Base-by-base conservation (phyloP, 2,113 vertebrate genomes). In the Cyprinodon tularosa region DNA sequence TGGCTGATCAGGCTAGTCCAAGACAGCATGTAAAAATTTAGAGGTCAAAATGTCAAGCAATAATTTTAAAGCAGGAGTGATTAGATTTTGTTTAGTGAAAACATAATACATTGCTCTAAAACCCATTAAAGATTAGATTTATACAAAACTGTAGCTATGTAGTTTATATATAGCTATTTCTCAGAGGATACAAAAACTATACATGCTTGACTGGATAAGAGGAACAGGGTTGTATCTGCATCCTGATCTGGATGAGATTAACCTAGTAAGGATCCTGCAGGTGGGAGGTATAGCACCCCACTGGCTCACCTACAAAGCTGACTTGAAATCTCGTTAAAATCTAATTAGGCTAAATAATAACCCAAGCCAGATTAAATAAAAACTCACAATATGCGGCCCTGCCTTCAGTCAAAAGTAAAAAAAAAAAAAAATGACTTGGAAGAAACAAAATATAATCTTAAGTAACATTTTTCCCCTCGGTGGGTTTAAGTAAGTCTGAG, bases 301-400 rank as follows among this genome's bases (percentile, higher is more conserved):
- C 48, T 20, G 44, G 81, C 79, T 85, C 84, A 71, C 84, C 84
- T 72, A 84, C 82, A 86, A 81, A 84, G 80, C 83, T 60, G 38
- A 80, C 71, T 85, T 88, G 84, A 90, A 91, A 88, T 78, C 86
- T 91, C 59, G 59, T 91, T 92, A 92, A 93, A 92, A 91, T 71
- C 78, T 82, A 92, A 91, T 93, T 90, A 93, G 42, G 83, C 83
- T 76, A 76, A 90, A 89, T 80, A 92, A 93, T 91, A 90, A 90
- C 86, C 80, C 69, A 59, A 10, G 75, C 75, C 86, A 90, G 90
- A 86, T 87, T 53, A 86, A 91, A 90, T 78, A 90, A 63, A 88
- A 84, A 81, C 79, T 71, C 53, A 62, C 72, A 78, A 90, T 87
- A 74, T 81, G 78, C 78, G 40, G 77, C 79, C 75, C 76, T 78